Evolutionary conservation across 2,888 invertebrate genomes (phyloP).

Genomic region (Lathronympha strigana): DNA sequence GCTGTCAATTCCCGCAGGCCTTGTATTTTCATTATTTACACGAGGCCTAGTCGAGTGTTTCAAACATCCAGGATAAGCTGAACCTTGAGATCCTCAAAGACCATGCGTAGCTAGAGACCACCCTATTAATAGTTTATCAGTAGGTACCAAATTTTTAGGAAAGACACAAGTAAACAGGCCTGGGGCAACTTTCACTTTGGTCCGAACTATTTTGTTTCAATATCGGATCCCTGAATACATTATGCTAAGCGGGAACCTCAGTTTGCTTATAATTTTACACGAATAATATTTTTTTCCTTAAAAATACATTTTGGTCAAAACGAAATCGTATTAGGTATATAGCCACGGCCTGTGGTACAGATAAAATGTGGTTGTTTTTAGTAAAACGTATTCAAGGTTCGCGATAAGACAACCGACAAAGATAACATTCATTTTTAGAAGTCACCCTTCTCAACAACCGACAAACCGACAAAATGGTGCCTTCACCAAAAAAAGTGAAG

Average conservation of each 20-base stretch:
- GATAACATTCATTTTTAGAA: too few species aligned
- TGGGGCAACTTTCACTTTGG: conserved; percentile 51
- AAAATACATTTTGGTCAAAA: conserved; percentile 44
- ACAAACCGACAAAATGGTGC: too few species aligned
- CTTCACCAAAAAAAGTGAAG: too few species aligned
- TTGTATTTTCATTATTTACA: not conserved
- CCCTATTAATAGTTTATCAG: not conserved
- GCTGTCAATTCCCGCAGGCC: conserved; percentile 46
- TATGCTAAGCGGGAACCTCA: conserved; percentile 56
- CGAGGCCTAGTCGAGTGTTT: not conserved
- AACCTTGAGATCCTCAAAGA: not conserved
- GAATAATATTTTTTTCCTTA: conserved; percentile 47
- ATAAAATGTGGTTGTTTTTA: too few species aligned
- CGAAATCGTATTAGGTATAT: conserved; percentile 33
- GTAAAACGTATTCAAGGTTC: too few species aligned
- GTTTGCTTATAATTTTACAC: conserved; percentile 51
- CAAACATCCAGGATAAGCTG: not conserved
- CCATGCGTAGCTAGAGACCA: not conserved
- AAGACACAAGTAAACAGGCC: not conserved
- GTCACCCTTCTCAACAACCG: too few species aligned
- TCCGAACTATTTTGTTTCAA: conserved; percentile 60
- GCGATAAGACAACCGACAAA: too few species aligned
- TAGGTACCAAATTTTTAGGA: not conserved
- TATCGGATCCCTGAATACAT: conserved; percentile 65
- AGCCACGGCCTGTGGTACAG: not conserved